Base-by-base conservation (phyloP, 2,797 vertebrate genomes). In the Aldrovandia affinis region DNA sequence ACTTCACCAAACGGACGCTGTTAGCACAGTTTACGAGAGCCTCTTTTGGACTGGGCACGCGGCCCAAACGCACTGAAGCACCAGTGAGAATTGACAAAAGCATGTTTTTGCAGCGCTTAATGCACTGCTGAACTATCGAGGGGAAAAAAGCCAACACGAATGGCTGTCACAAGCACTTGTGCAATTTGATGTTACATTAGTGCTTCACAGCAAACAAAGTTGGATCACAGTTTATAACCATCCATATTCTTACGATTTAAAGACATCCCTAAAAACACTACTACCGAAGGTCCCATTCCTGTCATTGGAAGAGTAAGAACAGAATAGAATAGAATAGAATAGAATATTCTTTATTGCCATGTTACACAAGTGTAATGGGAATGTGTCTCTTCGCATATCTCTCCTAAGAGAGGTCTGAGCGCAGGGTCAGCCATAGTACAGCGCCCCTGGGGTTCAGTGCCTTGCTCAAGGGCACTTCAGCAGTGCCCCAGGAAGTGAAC, bases 1-100 rank as follows among this genome's bases (percentile, higher is more conserved):
- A 81, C 77, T 52, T 61, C 80, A 83, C 33, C 78, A 82, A 84
- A 87, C 61, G 70, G 78, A 86, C 50, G 82, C 52, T 61, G 80
- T 63, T 68, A 79, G 63, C 42, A 81, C 73, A 83, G 77, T 79
- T 87, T 81, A 42, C 73, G 54, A 83, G 47, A 80, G 63, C 6
- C 54, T 75, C 55, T 75, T 4, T 73, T 54, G 14, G 61, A 63
- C 9, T 54, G 55, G 83, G 39, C 14, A 18, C 59, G 50, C 1
- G 18, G 83, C 33, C 63, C 3, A 82, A 78, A 36, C 52, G 0
- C 28, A 75, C 28, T 39, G 63, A 50, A 50, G 54, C 15, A 36
- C 28, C 65, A 20, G 33, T 33, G 65, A 14, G 15, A 33, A 15
- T 68, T 28, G 36, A 70, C 28, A 59, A 22, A 59, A 15, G 25